A percentile compares a stretch with the other conserved stretches of the same genome.
Evolutionary conservation across 2,797 vertebrate species (phyloP).

Genomic region (Gambusia yucatana): DNA sequence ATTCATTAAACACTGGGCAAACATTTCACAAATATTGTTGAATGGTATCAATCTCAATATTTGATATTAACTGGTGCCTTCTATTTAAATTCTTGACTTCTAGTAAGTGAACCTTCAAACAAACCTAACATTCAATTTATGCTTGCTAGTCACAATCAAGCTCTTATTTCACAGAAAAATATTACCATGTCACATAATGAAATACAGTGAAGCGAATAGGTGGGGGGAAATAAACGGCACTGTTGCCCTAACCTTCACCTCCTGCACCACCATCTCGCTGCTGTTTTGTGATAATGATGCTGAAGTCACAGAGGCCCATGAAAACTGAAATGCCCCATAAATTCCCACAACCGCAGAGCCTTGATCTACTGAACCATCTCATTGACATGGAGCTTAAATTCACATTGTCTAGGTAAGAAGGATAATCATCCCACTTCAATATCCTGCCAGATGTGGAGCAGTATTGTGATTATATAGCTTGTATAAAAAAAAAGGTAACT

Average conservation of each 20-base stretch:
- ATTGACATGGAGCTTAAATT: conserved; percentile 15
- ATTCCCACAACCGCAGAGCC: conserved; percentile 32
- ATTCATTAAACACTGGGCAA: too few species aligned
- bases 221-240: conserved; percentile 20
- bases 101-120: neutral
- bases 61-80: conserved; percentile 27
- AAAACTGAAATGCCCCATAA: conserved; percentile 37
- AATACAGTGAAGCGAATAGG: conserved; percentile 18
- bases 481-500: conserved; percentile 11
- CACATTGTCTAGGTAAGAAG: conserved; percentile 10
- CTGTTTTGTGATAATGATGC: conserved; percentile 45
- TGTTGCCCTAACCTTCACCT: conserved; percentile 20
- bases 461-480: neutral
- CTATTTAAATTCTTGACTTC: neutral
- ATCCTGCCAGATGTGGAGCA: neutral
- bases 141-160: neutral
- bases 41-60: conserved; percentile 11
- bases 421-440: conserved; percentile 17
- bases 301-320: conserved; percentile 23
- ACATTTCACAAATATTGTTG: conserved; percentile 31
- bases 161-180: conserved; percentile 31
- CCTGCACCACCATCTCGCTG: conserved; percentile 34
- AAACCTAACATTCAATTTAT: neutral
- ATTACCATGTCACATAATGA: conserved; percentile 41
- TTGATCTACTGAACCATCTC: conserved; percentile 43